Conservation (phyloP, 2,113 vertebrate genomes). For the Nansenia antarctica region DNA sequence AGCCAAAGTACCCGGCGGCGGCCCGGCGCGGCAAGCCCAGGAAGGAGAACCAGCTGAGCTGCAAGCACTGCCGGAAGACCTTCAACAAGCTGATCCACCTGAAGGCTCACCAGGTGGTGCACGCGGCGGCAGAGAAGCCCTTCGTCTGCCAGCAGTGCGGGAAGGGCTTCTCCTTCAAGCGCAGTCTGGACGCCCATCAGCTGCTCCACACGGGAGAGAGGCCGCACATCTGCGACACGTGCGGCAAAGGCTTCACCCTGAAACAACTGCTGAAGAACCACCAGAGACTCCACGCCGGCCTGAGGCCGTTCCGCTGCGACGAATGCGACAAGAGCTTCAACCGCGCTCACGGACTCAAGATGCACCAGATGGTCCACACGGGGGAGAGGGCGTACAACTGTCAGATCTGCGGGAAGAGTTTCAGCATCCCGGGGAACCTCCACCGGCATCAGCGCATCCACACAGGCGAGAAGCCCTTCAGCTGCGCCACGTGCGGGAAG, state of each 20-base stretch:
- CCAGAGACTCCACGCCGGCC: conserved; percentile 52
- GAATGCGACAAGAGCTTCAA: conserved; percentile 71
- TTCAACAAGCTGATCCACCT: conserved; percentile 63
- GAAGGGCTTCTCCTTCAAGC: conserved; percentile 56
- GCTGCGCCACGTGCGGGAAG: conserved; percentile 49
- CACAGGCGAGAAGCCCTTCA: conserved; percentile 31
- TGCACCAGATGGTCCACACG: conserved; percentile 67
- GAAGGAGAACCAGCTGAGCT: conserved; percentile 45
- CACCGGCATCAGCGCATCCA: conserved; percentile 27
- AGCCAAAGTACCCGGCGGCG: conserved; percentile 13
- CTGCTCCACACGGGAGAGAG: conserved; percentile 68
- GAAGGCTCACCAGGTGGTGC: conserved; percentile 63
- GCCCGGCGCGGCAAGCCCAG: conserved; percentile 8
- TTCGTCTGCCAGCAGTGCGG: conserved; percentile 61
- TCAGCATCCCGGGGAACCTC: conserved; percentile 63
- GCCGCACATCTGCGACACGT: conserved; percentile 65
- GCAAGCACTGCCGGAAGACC: conserved; percentile 65
- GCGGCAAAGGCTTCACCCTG: conserved; percentile 67
- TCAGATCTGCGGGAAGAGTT: conserved; percentile 67
- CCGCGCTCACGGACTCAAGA: conserved; percentile 66
- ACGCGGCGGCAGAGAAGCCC: conserved; percentile 49
- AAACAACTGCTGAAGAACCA: conserved; percentile 67
- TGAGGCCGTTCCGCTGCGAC: conserved; percentile 62
- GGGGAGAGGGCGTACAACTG: conserved; percentile 65
- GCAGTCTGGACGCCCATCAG: conserved; percentile 64